These are phyloP conservation scores for Girardinichthys multiradiatus DNA, from an alignment of 2,113 vertebrate species.

Conservation along the genomic window DNA sequence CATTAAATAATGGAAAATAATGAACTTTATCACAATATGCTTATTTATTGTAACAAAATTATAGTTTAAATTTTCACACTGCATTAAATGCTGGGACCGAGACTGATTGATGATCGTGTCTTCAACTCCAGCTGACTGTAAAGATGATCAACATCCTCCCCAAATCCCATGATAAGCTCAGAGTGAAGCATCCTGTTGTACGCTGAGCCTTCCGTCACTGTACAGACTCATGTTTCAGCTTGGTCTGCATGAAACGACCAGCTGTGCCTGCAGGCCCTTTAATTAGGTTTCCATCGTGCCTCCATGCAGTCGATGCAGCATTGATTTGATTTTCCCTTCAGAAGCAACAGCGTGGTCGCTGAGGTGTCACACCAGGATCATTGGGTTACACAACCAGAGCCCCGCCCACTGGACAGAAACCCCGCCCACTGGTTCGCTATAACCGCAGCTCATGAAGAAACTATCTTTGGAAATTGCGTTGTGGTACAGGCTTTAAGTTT, in stretches of 20 bases:
- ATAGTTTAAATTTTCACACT: too few species aligned
- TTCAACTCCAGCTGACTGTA: background rate
- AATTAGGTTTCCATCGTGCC: constrained; percentile 81
- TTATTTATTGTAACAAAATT: too few species aligned
- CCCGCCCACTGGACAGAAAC: constrained; percentile 2
- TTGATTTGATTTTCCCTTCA: constrained; percentile 82
- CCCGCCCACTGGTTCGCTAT: constrained; percentile 1
- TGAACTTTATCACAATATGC: too few species aligned
- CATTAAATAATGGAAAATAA: too few species aligned
- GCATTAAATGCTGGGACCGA: background rate
- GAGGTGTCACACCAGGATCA: constrained; percentile 75
- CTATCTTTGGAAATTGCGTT: background rate
- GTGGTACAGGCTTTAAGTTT: background rate
- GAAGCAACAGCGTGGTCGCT: constrained; percentile 60
- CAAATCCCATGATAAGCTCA: background rate
- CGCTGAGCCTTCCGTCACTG: constrained; percentile 9
- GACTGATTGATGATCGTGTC: background rate
- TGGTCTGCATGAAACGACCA: constrained; percentile 73
- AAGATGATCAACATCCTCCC: background rate
- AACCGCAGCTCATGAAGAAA: background rate
- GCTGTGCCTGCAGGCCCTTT: constrained; percentile 72
- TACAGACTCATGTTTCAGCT: constrained; percentile 43
- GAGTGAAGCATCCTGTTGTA: background rate
- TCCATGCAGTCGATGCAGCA: constrained; percentile 78
- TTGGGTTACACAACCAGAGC: constrained; percentile 73